A percentile compares a stretch with the other conserved stretches of the same genome.
Conservation (phyloP, 92 coral and sea anemone species). For the Scolanthus callimorphus region DNA sequence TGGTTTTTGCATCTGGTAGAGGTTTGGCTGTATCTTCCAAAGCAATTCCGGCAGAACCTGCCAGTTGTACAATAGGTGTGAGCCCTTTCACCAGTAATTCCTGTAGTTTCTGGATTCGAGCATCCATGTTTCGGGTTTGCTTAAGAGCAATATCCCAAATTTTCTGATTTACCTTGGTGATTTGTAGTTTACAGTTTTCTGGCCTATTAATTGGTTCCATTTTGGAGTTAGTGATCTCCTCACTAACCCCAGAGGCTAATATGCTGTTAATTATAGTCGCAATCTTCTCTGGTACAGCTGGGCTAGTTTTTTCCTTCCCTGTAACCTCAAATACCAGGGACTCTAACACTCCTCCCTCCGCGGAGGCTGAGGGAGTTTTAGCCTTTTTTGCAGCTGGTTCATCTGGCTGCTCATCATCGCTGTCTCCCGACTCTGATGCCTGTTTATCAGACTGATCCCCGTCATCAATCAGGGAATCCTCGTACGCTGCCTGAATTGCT, state of each 20-base stretch:
- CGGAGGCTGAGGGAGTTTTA: too few relatives aligned
- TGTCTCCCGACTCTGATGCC: not conserved
- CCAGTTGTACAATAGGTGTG: constrained; percentile 23
- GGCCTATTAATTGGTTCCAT: constrained; percentile 37
- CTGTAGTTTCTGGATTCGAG: constrained; percentile 28
- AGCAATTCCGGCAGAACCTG: constrained; percentile 36
- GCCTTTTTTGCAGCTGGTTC: too few relatives aligned
- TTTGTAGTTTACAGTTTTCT: constrained; percentile 32
- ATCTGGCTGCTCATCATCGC: not conserved
- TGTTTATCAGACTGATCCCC: too few relatives aligned
- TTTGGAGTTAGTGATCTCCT: constrained; percentile 12
- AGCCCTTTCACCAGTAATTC: constrained; percentile 30
- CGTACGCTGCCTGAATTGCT: too few relatives aligned
- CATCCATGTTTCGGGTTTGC: constrained; percentile 39
- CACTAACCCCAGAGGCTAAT: constrained; percentile 44
- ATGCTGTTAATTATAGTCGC: constrained; percentile 30
- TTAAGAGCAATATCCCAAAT: constrained; percentile 53
- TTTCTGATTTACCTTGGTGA: constrained; percentile 40
- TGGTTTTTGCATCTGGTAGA: constrained; percentile 17
- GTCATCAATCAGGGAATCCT: too few relatives aligned
- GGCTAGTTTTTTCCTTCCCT: constrained; percentile 34
- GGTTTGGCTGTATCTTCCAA: constrained; percentile 21
- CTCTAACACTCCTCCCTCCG: too few relatives aligned
- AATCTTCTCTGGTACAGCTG: constrained; percentile 41
- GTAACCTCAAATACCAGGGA: constrained; percentile 41